Conservation (phyloP, 2,888 invertebrate genomes). For the Cacoxenus indagator region DNA sequence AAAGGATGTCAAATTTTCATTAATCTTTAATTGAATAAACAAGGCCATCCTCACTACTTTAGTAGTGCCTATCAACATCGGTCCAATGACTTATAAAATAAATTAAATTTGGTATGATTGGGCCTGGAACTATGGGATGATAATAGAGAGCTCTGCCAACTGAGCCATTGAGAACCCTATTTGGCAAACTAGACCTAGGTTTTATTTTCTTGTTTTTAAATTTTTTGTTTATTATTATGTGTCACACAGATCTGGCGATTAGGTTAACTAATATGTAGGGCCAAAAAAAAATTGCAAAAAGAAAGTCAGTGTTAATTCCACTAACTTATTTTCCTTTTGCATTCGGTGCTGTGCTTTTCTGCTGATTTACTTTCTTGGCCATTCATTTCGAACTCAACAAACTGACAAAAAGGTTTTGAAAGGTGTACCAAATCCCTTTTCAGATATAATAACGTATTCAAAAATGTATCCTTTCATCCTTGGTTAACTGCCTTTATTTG, state of each 20-base stretch:
- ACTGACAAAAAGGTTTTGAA: slow-evolving; percentile 50
- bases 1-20: too few relatives aligned
- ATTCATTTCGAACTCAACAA: slow-evolving; percentile 33
- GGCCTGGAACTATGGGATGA: too few relatives aligned
- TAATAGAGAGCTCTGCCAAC: too few relatives aligned
- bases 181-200: too few relatives aligned
- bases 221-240: too few relatives aligned
- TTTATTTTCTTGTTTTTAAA: too few relatives aligned
- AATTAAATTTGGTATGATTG: too few relatives aligned
- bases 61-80: too few relatives aligned
- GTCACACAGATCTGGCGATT: slow-evolving; percentile 8
- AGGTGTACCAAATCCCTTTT: slow-evolving; percentile 56
- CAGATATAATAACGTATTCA: slow-evolving; percentile 26
- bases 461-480: slow-evolving; percentile 53
- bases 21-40: too few relatives aligned
- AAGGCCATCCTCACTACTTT: too few relatives aligned
- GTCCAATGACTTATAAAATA: too few relatives aligned
- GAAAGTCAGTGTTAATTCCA: neutral
- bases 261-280: slow-evolving; percentile 3
- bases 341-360: neutral
- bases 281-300: neutral
- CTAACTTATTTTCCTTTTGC: neutral
- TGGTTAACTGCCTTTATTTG: slow-evolving; percentile 55
- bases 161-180: too few relatives aligned
- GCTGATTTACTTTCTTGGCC: neutral